Conservation (phyloP, 1,140 invertebrate species). For the Bombus difficillimus region DNA sequence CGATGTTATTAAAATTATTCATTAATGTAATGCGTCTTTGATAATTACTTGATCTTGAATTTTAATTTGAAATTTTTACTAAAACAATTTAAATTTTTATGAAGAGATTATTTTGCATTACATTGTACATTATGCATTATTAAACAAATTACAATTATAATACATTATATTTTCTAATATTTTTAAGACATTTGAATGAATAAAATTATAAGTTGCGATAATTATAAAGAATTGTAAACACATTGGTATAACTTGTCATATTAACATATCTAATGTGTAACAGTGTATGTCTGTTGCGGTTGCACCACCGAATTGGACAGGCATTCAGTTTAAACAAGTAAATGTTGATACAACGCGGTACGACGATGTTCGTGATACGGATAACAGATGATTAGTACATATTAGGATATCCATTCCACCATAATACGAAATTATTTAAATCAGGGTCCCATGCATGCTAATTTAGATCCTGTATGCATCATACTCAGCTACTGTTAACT, state of each 20-base stretch:
- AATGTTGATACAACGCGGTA: constrained; percentile 33
- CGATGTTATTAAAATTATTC: too few relatives aligned
- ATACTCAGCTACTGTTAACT: background rate
- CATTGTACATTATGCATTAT: too few relatives aligned
- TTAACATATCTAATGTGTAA: background rate
- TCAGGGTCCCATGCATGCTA: background rate
- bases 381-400: constrained; percentile 44
- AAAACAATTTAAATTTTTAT: background rate
- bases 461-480: background rate
- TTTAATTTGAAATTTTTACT: too few relatives aligned
- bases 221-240: too few relatives aligned
- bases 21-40: too few relatives aligned
- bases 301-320: background rate
- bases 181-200: background rate
- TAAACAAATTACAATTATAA: too few relatives aligned
- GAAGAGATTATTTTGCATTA: too few relatives aligned
- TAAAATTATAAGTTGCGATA: too few relatives aligned
- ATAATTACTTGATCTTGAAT: too few relatives aligned
- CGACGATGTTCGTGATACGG: constrained; percentile 27
- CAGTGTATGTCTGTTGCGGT: background rate
- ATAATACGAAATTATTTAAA: constrained; percentile 41
- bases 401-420: constrained; percentile 22
- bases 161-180: background rate
- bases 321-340: constrained; percentile 22
- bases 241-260: background rate